These are phyloP conservation scores for Pinna nobilis DNA, from an alignment of 1,140 invertebrate genomes.

Conservation along the genomic window DNA sequence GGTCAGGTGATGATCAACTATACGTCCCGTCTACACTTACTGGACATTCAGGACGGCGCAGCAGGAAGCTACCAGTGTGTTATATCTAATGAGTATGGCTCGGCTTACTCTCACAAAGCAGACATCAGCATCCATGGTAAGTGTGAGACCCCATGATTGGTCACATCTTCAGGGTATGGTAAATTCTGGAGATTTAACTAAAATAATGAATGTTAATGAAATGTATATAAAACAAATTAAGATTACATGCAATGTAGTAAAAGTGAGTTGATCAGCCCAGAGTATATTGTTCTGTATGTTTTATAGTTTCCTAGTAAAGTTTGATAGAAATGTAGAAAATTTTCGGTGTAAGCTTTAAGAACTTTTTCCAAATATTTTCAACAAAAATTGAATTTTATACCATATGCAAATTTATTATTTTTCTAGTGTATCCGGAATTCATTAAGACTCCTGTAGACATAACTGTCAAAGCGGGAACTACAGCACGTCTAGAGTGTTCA, in stretches of 20 bases:
- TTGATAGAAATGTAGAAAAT: background rate
- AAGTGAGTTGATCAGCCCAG: too few species aligned
- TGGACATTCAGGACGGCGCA: constrained; percentile 84
- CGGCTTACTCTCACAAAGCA: constrained; percentile 90
- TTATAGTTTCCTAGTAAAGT: too few species aligned
- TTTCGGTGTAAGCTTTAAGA: too few species aligned
- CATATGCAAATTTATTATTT: too few species aligned
- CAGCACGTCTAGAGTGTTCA: constrained; percentile 92
- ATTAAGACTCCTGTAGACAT: constrained; percentile 89
- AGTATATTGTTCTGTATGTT: too few species aligned
- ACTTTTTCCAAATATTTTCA: too few species aligned
- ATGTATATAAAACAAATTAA: too few species aligned
- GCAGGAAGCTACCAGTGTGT: constrained; percentile 95
- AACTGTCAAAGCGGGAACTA: constrained; percentile 87
- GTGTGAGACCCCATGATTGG: constrained; percentile 1
- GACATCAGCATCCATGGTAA: constrained; percentile 88
- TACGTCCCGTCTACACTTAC: constrained; percentile 83
- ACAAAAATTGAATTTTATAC: too few species aligned
- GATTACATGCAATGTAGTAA: too few species aligned
- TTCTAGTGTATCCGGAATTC: constrained; percentile 89
- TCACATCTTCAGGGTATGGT: too few species aligned
- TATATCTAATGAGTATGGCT: constrained; percentile 91
- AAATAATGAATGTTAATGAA: too few species aligned
- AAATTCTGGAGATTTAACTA: too few species aligned
- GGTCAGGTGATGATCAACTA: constrained; percentile 64